Evolutionary conservation across 1,140 invertebrate species (phyloP).

Genomic region (Microplitis demolitor): DNA sequence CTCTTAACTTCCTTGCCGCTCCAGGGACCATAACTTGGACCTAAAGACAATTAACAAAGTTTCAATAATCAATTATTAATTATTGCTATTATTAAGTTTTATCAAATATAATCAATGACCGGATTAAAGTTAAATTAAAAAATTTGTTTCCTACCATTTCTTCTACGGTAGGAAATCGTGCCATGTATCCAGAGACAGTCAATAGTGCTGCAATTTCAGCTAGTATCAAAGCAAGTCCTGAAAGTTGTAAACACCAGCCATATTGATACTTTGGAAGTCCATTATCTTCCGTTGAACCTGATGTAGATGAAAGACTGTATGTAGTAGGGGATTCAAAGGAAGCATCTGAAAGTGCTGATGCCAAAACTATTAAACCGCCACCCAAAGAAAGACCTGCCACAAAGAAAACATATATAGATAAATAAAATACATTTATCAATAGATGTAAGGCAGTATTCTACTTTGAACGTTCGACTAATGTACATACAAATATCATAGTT

Average conservation of each 20-base stretch:
- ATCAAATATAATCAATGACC: too few species aligned
- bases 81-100: neutral
- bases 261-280: conserved; percentile 67
- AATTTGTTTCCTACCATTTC: conserved; percentile 63
- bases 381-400: conserved; percentile 67
- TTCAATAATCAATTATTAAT: neutral
- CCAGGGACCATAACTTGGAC: conserved; percentile 69
- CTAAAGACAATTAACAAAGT: conserved; percentile 28
- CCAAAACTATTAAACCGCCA: conserved; percentile 68
- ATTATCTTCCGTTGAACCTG: conserved; percentile 48
- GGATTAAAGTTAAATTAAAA: too few species aligned
- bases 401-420: conserved; percentile 39
- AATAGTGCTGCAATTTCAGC: conserved; percentile 71
- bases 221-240: conserved; percentile 69
- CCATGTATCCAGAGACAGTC: conserved; percentile 68
- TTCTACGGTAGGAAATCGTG: conserved; percentile 67
- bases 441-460: too few species aligned
- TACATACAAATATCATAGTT: too few species aligned
- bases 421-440: neutral
- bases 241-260: conserved; percentile 75
- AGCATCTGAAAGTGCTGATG: conserved; percentile 68
- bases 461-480: too few species aligned
- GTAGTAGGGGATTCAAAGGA: conserved; percentile 61
- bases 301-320: conserved; percentile 53
- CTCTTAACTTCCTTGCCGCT: conserved; percentile 65